phyloP scores from a whole-genome alignment of 2,113 vertebrate species.

The Clarias magur region DNA sequence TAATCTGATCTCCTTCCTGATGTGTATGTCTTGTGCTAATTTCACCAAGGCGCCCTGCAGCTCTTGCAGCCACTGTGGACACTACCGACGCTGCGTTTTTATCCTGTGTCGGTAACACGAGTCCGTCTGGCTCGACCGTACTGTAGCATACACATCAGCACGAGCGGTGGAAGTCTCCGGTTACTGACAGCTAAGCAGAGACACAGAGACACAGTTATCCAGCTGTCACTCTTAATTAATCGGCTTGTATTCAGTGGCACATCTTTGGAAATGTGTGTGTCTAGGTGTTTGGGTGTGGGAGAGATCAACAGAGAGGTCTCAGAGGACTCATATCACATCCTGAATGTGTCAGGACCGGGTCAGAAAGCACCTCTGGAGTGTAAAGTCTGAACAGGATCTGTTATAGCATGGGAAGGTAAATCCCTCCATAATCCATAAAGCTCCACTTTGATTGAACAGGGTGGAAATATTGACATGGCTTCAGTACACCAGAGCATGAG shows the following conservation, averaged over 20 bases:
- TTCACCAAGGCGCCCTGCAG: constrained; percentile 12
- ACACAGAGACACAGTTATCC: neutral
- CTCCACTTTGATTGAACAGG: constrained; percentile 1
- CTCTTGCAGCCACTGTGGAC: neutral
- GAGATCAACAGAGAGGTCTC: constrained; percentile 1
- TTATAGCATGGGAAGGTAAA: constrained; percentile 8
- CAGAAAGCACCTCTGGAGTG: neutral
- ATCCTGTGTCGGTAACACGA: neutral
- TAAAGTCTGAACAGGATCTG: constrained; percentile 44
- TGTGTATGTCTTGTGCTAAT: neutral
- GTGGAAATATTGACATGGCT: constrained; percentile 35
- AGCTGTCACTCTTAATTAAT: constrained; percentile 48
- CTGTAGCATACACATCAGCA: constrained; percentile 12
- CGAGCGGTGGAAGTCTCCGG: neutral
- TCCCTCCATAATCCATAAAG: neutral
- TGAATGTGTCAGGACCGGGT: constrained; percentile 1
- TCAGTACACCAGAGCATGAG: constrained; percentile 4
- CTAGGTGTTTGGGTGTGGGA: neutral
- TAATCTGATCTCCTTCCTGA: neutral
- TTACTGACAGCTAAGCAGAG: constrained; percentile 27
- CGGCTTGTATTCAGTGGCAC: constrained; percentile 49
- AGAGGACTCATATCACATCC: neutral
- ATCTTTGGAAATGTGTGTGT: neutral
- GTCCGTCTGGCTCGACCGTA: neutral
- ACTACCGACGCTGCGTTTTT: constrained; percentile 6